phyloP scores from a whole-genome alignment of 2,797 vertebrate species.

The Nannoperca australis region DNA sequence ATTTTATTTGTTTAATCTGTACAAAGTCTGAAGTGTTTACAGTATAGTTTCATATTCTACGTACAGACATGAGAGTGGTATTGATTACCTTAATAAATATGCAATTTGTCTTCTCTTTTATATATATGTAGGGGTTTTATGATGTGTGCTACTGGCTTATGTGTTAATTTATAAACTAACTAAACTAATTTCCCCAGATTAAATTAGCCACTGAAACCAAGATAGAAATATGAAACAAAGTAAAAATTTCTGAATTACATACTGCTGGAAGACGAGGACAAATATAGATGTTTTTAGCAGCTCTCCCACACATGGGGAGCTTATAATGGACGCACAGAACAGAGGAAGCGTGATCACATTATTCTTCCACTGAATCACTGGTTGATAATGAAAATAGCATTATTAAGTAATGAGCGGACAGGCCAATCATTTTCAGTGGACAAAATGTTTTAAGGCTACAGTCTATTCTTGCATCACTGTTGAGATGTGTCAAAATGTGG shows the following conservation, averaged over 20 bases:
- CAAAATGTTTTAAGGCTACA: not conserved
- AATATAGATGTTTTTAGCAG: slow-evolving; percentile 44
- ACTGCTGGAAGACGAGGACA: not conserved
- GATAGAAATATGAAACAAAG: not conserved
- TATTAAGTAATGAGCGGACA: slow-evolving; percentile 1
- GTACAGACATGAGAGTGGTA: not conserved
- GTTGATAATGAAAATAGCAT: slow-evolving; percentile 23
- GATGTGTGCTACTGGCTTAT: not conserved
- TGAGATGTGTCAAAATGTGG: not conserved
- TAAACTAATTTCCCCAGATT: not conserved
- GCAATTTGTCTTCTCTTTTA: not conserved
- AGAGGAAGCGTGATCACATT: slow-evolving; percentile 20
- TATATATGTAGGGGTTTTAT: not conserved
- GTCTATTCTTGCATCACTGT: not conserved
- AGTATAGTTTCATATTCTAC: not conserved
- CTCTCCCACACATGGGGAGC: slow-evolving; percentile 43
- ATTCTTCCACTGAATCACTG: slow-evolving; percentile 48
- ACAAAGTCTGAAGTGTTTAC: no score
- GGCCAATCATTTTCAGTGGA: not conserved
- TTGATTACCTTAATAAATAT: not conserved
- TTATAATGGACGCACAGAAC: slow-evolving; percentile 31
- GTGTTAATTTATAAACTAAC: not conserved
- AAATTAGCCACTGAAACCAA: no score
- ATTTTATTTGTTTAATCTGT: no score
- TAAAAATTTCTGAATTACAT: not conserved